Conservation (phyloP, 1,140 invertebrate genomes). For the Polyergus mexicanus region DNA sequence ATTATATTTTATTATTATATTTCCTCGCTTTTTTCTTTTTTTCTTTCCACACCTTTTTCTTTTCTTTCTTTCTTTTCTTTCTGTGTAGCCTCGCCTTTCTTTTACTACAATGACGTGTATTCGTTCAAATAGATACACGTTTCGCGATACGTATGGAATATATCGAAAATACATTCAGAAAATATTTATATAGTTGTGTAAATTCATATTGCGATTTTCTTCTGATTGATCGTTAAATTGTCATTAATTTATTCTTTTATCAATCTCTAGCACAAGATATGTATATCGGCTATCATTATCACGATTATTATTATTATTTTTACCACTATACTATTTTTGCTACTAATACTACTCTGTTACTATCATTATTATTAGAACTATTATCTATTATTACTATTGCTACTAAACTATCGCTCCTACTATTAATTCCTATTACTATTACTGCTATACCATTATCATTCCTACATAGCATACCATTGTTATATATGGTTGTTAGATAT, state of each 20-base stretch:
- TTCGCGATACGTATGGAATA: conserved; percentile 35
- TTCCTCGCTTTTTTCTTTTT: conserved; percentile 2
- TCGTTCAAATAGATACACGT: not conserved
- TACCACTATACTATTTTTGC: conserved; percentile 11
- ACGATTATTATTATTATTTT: conserved; percentile 24
- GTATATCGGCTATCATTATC: conserved; percentile 18
- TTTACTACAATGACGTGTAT: not conserved
- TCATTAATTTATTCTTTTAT: conserved; percentile 56
- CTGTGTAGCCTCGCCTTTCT: not conserved
- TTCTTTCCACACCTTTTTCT: not conserved
- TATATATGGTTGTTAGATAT: conserved; percentile 43
- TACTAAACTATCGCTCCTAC: conserved; percentile 22
- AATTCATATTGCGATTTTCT: conserved; percentile 28
- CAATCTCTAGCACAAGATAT: conserved; percentile 23
- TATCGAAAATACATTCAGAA: conserved; percentile 27
- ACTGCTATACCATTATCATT: conserved; percentile 41
- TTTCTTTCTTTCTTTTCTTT: not conserved
- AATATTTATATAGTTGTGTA: conserved; percentile 49
- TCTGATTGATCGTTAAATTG: conserved; percentile 27
- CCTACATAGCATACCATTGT: conserved; percentile 42
- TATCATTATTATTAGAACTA: not conserved
- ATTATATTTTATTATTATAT: too few species aligned
- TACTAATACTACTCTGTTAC: conserved; percentile 32
- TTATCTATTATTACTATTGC: conserved; percentile 24
- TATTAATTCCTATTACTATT: conserved; percentile 35